These are phyloP conservation scores for Rhamnusium bicolor DNA, from an alignment of 2,888 invertebrate species.

Conservation along the genomic window DNA sequence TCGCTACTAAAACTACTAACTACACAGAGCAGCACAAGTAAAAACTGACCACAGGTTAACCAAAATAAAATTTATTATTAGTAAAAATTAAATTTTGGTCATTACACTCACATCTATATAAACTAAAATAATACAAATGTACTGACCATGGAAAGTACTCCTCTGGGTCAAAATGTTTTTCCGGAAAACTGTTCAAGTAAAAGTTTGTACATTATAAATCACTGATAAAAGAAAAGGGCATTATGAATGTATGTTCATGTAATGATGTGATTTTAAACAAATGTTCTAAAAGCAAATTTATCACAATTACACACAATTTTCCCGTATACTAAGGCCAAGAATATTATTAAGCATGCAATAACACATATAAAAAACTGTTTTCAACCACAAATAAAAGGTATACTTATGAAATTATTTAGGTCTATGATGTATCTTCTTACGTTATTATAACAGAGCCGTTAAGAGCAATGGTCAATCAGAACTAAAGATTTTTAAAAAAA, in stretches of 20 bases:
- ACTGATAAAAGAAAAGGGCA: conserved; percentile 12
- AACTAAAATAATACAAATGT: conserved; percentile 58
- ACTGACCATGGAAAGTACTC: conserved; percentile 88
- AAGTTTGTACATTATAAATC: conserved; percentile 39
- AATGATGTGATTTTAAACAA: conserved; percentile 11
- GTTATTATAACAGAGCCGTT: too few relatives aligned
- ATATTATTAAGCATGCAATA: neutral
- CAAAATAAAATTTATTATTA: conserved; percentile 19
- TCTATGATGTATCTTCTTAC: too few relatives aligned
- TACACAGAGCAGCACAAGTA: conserved; percentile 28
- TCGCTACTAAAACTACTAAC: conserved; percentile 20
- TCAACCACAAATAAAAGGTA: too few relatives aligned
- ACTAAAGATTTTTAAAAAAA: too few relatives aligned
- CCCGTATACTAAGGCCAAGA: neutral
- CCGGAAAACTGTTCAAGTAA: conserved; percentile 80
- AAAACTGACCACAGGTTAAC: conserved; percentile 19
- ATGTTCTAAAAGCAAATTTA: conserved; percentile 26
- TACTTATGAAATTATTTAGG: too few relatives aligned
- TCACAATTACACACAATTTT: neutral
- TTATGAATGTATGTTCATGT: conserved; percentile 2
- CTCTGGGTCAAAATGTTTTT: conserved; percentile 83
- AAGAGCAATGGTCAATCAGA: too few relatives aligned
- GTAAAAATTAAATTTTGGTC: conserved; percentile 23
- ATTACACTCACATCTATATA: conserved; percentile 7
- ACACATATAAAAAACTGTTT: too few relatives aligned